Conservation (phyloP, 2,797 vertebrate genomes). For the Neomorphus geoffroyi region DNA sequence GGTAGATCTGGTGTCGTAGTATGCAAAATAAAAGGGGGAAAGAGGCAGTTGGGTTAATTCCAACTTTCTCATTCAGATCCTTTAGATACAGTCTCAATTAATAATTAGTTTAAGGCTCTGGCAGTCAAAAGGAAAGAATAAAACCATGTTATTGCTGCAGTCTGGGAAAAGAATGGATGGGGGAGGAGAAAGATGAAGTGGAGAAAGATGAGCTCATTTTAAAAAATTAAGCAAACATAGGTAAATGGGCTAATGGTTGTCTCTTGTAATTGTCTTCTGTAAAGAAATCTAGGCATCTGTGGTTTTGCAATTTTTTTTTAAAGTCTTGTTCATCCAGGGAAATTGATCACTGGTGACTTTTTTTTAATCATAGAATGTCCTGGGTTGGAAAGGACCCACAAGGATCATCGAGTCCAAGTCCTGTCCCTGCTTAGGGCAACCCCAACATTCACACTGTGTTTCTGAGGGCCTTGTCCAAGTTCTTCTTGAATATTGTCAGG, state of each 20-base stretch:
- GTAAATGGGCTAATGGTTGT: conserved; percentile 33
- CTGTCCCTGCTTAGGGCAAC: no score
- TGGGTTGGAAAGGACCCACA: no score
- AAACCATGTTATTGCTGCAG: conserved; percentile 48
- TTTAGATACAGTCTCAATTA: conserved; percentile 64
- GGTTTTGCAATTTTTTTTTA: not conserved
- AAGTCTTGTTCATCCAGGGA: not conserved
- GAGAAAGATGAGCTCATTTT: conserved; percentile 33
- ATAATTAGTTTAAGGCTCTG: conserved; percentile 60
- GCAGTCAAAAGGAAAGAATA: conserved; percentile 58
- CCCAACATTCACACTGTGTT: no score
- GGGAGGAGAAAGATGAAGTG: conserved; percentile 44
- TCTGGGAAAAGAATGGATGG: conserved; percentile 44
- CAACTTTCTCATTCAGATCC: conserved; percentile 51
- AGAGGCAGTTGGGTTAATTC: conserved; percentile 49
- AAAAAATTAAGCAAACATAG: conserved; percentile 16
- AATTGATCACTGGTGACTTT: not conserved
- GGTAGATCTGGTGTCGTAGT: conserved; percentile 11
- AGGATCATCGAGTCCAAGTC: no score
- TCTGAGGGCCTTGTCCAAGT: no score
- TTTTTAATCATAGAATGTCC: not conserved
- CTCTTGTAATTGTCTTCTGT: conserved; percentile 10
- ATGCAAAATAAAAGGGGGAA: not conserved
- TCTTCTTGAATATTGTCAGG: no score
- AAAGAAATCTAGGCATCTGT: conserved; percentile 1